These are phyloP conservation scores for Pseudois nayaur DNA, from an alignment of 2,113 vertebrate species.

Conservation along the genomic window DNA sequence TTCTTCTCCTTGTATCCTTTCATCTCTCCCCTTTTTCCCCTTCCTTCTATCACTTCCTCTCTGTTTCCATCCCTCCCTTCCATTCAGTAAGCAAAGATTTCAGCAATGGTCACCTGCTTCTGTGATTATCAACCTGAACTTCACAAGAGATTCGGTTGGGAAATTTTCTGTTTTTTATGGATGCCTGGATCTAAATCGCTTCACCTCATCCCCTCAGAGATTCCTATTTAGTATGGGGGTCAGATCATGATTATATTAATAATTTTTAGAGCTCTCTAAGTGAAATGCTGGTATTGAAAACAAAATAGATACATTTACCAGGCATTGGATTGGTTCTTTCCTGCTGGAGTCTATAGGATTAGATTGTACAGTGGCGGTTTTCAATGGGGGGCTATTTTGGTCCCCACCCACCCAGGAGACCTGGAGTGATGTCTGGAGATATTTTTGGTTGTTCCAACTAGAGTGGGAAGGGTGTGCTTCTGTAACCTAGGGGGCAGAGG, in stretches of 20 bases:
- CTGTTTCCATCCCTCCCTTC: not conserved
- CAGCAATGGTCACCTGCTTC: not conserved
- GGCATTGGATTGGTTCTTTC: not conserved
- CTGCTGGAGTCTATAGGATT: not conserved
- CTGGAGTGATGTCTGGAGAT: not conserved
- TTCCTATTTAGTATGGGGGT: not conserved
- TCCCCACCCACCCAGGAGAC: not conserved
- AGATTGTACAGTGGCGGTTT: not conserved
- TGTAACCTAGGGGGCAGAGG: not conserved
- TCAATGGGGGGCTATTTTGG: not conserved
- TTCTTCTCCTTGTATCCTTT: too few species aligned
- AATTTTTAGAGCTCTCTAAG: not conserved
- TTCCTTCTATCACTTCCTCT: not conserved
- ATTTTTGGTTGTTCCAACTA: not conserved
- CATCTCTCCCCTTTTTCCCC: not conserved
- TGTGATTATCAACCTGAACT: not conserved
- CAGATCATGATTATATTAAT: not conserved
- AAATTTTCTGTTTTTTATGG: not conserved
- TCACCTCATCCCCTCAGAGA: not conserved
- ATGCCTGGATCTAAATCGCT: not conserved
- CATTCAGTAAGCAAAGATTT: not conserved
- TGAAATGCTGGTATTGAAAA: not conserved
- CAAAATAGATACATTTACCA: too few species aligned
- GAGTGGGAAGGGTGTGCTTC: not conserved
- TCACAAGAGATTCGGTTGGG: not conserved